A percentile compares a stretch with the other conserved stretches of the same genome.
phyloP scores from a whole-genome alignment of 2,113 vertebrate species.

The Tautogolabrus adspersus region DNA sequence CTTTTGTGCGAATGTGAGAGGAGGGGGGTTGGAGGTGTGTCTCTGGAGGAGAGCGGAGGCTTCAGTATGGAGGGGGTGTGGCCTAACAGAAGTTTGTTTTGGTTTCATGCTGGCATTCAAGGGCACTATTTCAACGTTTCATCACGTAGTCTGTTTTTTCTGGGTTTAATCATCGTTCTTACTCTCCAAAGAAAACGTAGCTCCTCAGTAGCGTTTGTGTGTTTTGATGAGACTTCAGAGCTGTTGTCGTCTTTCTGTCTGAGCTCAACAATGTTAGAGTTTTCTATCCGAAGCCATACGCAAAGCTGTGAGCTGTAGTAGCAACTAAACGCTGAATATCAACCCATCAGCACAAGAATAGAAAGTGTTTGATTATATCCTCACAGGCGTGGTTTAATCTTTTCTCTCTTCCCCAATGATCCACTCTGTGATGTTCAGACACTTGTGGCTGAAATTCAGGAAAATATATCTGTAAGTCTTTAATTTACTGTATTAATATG shows the following conservation, averaged over 20 bases:
- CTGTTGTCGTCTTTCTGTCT: conserved; percentile 19
- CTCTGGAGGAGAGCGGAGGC: too few species aligned
- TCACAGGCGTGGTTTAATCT: background rate
- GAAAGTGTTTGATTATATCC: background rate
- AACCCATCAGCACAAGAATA: background rate
- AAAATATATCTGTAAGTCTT: background rate
- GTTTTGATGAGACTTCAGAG: conserved; percentile 20
- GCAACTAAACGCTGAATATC: conserved; percentile 38
- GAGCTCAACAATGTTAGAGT: conserved; percentile 3
- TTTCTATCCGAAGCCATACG: conserved; percentile 66
- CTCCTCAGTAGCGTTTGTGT: conserved; percentile 52
- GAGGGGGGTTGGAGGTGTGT: too few species aligned
- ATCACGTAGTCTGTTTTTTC: background rate
- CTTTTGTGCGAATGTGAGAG: too few species aligned
- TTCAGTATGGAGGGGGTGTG: too few species aligned
- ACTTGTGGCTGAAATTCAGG: too few species aligned
- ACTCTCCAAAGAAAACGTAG: conserved; percentile 60
- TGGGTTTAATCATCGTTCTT: background rate
- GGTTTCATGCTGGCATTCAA: too few species aligned
- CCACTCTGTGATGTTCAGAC: background rate
- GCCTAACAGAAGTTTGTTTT: too few species aligned
- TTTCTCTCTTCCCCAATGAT: background rate
- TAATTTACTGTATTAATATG: background rate
- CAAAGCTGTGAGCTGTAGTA: conserved; percentile 56
- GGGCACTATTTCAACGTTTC: background rate